These are phyloP conservation scores for Spondyliosoma cantharus DNA, from an alignment of 2,797 vertebrate genomes.

Conservation along the genomic window DNA sequence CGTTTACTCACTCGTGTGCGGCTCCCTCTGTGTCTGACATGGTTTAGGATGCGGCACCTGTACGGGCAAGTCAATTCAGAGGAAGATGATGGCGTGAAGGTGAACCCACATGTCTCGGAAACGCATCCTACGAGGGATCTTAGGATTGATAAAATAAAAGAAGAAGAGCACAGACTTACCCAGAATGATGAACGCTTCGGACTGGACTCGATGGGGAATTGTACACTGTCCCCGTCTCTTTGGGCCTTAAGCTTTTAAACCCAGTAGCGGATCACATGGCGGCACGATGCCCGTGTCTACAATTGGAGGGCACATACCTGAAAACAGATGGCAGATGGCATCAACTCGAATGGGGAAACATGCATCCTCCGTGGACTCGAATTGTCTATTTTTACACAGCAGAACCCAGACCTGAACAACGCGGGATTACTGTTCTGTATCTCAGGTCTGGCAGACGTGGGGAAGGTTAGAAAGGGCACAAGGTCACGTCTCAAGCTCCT, in stretches of 20 bases:
- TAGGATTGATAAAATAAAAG: too few relatives aligned
- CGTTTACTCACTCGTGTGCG: constrained; percentile 88
- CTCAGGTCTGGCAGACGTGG: constrained; percentile 26
- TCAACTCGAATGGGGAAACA: constrained; percentile 74
- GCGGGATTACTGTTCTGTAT: constrained; percentile 55
- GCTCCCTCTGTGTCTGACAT: constrained; percentile 92
- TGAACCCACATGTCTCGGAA: neutral
- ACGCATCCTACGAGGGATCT: too few relatives aligned
- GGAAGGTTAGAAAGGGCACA: constrained; percentile 36
- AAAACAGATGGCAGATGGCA: constrained; percentile 78
- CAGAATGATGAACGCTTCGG: constrained; percentile 40
- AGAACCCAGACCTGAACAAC: constrained; percentile 47
- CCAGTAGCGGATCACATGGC: constrained; percentile 81
- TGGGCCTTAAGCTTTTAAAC: constrained; percentile 83
- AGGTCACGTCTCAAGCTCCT: neutral
- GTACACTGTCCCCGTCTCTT: constrained; percentile 59
- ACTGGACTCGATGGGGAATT: constrained; percentile 48
- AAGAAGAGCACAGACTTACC: constrained; percentile 63
- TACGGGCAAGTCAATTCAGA: constrained; percentile 19
- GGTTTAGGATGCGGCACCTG: constrained; percentile 73
- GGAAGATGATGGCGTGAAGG: neutral
- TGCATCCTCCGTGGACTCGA: constrained; percentile 71
- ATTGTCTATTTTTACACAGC: constrained; percentile 80
- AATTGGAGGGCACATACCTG: constrained; percentile 81
- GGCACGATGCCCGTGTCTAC: constrained; percentile 68